Evolutionary conservation across 2,797 vertebrate genomes (phyloP), one percentile per base, ranked within the genome.

Genomic region (Ctenosaura bakeri): DNA sequence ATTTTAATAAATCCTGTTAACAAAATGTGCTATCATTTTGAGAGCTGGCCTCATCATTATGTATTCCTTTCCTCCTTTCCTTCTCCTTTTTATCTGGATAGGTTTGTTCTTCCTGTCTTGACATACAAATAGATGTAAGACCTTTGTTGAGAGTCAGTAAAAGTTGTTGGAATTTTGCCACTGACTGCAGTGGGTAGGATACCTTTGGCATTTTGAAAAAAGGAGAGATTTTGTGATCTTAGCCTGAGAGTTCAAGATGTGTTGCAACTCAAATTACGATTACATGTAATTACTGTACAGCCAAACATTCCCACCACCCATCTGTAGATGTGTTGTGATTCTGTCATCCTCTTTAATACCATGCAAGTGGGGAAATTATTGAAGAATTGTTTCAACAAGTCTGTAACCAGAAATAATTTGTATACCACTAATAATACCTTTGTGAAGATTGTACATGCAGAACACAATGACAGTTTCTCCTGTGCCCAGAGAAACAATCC

Each of bases 331-430:
- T 62, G 81, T 84, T 84, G 54, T 50, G 42, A 22, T 80, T 73
- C 5, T 73, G 26, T 87, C 46, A 64, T 83, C 74, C 10, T 87
- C 26, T 86, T 89, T 80, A 89, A 87, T 89, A 20, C 79, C 73
- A 89, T 73, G 66, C 83, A 42, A 76, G 12, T 5, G 79, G 71
- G 35, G 1, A 66, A 91, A 69, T 22, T 73, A 62, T 38, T 80
- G 80, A 74, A 80, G 74, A 74, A 88, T 79, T 59, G 80, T 89
- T 89, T 92, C 59, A 83, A 84, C 84, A 87, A 83, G 88, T 73
- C 79, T 83, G 85, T 86, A 59, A 89, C 88, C 66, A 78, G 29
- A 71, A 91, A 89, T 71, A 83, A 87, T 35, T 89, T 90, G 32
- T 71, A 26, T 90, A 71, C 50, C 66, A 54, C 50, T 87, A 89